These are phyloP conservation scores for Drosophila ezoana DNA, from an alignment of 2,888 invertebrate genomes.

Conservation along the genomic window DNA sequence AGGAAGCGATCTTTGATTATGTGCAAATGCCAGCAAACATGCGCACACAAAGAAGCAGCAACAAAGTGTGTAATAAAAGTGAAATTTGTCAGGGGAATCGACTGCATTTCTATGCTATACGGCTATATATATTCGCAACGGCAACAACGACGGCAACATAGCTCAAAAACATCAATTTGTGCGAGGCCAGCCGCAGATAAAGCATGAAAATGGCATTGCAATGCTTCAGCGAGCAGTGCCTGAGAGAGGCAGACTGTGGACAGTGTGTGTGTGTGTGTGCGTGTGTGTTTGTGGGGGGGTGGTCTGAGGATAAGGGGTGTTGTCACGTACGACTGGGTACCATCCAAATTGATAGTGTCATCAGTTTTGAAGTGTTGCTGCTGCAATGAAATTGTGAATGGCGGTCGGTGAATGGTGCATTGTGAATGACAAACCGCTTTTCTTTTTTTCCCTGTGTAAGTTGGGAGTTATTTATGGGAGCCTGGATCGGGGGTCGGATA, in stretches of 20 bases:
- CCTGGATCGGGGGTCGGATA: background rate
- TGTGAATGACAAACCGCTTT: constrained; percentile 13
- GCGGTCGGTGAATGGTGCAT: constrained; percentile 2
- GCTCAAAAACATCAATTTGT: constrained; percentile 59
- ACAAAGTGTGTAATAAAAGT: constrained; percentile 61
- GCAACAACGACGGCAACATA: constrained; percentile 9
- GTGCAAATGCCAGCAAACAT: constrained; percentile 51
- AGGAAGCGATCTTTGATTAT: constrained; percentile 41
- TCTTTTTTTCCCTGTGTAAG: background rate
- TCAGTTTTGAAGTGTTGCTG: constrained; percentile 71
- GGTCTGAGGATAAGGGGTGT: background rate
- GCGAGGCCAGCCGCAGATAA: constrained; percentile 66
- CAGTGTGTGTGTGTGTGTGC: background rate
- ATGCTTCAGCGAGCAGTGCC: constrained; percentile 48
- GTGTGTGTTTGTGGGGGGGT: background rate
- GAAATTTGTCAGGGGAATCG: constrained; percentile 71
- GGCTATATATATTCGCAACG: constrained; percentile 1
- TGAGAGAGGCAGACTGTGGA: background rate
- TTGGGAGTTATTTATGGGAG: background rate
- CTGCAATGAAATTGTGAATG: constrained; percentile 14
- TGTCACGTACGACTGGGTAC: constrained; percentile 22
- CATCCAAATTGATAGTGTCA: constrained; percentile 72
- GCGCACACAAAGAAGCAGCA: constrained; percentile 28
- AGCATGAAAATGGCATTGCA: constrained; percentile 69
- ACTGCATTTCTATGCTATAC: constrained; percentile 59